phyloP scores from a whole-genome alignment of 1,140 invertebrate species.

The Aculops lycopersici region DNA sequence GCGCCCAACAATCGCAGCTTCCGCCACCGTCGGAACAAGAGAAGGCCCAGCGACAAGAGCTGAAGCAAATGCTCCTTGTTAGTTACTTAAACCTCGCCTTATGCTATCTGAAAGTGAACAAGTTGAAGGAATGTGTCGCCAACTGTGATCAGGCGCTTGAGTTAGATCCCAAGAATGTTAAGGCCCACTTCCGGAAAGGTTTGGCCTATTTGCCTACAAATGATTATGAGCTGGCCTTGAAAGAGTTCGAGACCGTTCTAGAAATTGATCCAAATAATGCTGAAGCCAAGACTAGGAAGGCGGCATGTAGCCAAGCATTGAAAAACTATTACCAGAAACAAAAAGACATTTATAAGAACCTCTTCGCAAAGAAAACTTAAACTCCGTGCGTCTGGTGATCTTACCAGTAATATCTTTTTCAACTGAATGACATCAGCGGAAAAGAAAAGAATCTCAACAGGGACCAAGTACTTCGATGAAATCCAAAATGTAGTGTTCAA shows the following conservation, averaged over 20 bases:
- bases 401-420: too few species aligned
- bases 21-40: conserved; percentile 17
- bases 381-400: too few species aligned
- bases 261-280: conserved; percentile 38
- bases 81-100: conserved; percentile 50
- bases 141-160: conserved; percentile 34
- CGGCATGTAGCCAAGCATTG: conserved; percentile 33
- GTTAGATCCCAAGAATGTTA: conserved; percentile 42
- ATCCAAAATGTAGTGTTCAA: too few species aligned
- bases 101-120: conserved; percentile 45
- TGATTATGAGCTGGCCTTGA: conserved; percentile 39
- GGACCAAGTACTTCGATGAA: too few species aligned
- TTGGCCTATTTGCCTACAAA: conserved; percentile 34
- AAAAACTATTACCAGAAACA: conserved; percentile 42
- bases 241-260: conserved; percentile 39
- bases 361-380: conserved; percentile 43
- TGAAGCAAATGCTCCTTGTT: conserved; percentile 21
- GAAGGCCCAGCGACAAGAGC: conserved; percentile 21
- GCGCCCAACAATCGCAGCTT: too few species aligned
- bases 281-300: conserved; percentile 43
- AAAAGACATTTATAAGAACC: conserved; percentile 63
- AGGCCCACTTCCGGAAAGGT: conserved; percentile 58
- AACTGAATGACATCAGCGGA: too few species aligned
- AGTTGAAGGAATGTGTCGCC: conserved; percentile 33
- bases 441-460: too few species aligned